Evolutionary conservation across 2,888 invertebrate genomes (phyloP).

Genomic region (Epicampocera succincta): DNA sequence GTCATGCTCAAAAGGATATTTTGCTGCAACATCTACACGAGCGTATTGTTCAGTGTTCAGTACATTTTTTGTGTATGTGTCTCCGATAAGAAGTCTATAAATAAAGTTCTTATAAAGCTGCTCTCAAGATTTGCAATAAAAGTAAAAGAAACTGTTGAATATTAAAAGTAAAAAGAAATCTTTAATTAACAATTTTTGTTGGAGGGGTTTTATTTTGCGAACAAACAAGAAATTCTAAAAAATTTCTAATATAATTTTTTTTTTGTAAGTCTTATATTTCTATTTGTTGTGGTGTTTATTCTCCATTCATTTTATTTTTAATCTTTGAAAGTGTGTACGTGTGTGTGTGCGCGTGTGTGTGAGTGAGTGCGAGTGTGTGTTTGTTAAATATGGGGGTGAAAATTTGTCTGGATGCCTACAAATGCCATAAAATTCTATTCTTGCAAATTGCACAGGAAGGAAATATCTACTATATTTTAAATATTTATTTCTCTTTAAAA

Average conservation of each 20-base stretch:
- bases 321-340: conserved; percentile 3
- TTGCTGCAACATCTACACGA: conserved; percentile 32
- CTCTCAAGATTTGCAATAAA: conserved; percentile 31
- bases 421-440: conserved; percentile 42
- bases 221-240: too few species aligned
- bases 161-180: conserved; percentile 15
- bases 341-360: conserved; percentile 30
- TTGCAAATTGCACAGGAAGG: conserved; percentile 28
- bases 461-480: conserved; percentile 36
- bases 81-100: conserved; percentile 48
- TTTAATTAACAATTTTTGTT: conserved; percentile 32
- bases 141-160: conserved; percentile 53
- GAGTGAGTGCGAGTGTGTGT: conserved; percentile 63
- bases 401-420: conserved; percentile 63
- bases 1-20: conserved; percentile 65
- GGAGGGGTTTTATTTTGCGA: background rate
- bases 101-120: conserved; percentile 44
- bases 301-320: conserved; percentile 25
- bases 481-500: conserved; percentile 23
- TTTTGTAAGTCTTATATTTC: conserved; percentile 9
- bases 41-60: conserved; percentile 29
- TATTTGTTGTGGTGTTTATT: conserved; percentile 31
- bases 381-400: conserved; percentile 61
- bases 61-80: conserved; percentile 65
- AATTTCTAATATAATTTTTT: too few species aligned